These are phyloP conservation scores for Stichopus chloronotus DNA, from an alignment of 35 echinoderm and acorn worm species.

Conservation along the genomic window DNA sequence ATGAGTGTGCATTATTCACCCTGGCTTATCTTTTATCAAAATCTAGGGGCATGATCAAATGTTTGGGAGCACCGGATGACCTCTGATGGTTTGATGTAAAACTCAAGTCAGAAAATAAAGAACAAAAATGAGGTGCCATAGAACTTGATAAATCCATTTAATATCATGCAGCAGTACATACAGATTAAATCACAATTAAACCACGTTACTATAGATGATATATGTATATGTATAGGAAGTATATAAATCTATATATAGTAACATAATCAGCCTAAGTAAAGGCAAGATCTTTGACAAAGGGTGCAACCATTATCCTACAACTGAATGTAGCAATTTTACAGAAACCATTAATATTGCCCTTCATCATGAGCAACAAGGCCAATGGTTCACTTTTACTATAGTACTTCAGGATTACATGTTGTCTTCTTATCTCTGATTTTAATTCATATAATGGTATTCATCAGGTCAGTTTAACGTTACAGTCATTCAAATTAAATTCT, in stretches of 20 bases:
- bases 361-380: no score
- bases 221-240: constrained; percentile 40
- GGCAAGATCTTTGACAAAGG: constrained; percentile 22
- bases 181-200: constrained; percentile 51
- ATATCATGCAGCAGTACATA: constrained; percentile 53
- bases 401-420: no score
- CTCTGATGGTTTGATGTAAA: background rate
- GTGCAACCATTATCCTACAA: background rate
- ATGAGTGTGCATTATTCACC: no score
- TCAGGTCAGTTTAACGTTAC: no score
- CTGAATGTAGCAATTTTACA: no score
- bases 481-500: no score
- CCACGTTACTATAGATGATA: constrained; percentile 21
- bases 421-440: no score
- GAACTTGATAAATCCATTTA: constrained; percentile 45
- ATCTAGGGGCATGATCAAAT: background rate
- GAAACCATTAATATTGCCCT: no score
- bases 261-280: constrained; percentile 45
- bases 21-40: background rate
- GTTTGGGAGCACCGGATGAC: background rate
- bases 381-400: no score
- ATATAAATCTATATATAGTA: constrained; percentile 50
- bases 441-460: no score
- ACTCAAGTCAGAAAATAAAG: background rate
- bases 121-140: background rate